phyloP scores from a whole-genome alignment of 2,888 invertebrate species.

The Autographa pulchrina region DNA sequence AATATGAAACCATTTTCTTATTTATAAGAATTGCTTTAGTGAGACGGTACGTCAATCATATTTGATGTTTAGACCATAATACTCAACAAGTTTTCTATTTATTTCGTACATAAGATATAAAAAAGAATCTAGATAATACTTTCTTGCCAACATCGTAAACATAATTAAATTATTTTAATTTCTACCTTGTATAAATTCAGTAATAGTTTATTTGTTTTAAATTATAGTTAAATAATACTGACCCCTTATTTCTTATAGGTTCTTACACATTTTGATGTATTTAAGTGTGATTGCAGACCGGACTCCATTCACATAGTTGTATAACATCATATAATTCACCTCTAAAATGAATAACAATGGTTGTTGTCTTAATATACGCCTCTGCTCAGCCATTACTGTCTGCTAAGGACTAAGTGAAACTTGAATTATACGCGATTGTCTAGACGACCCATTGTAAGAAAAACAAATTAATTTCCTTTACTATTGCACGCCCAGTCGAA shows the following conservation, averaged over 20 bases:
- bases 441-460: conserved; percentile 88
- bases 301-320: background rate
- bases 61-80: background rate
- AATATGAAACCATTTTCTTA: background rate
- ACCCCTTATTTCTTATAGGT: too few relatives aligned
- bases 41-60: background rate
- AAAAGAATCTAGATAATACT: background rate
- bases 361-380: conserved; percentile 73
- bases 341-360: conserved; percentile 69
- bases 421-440: conserved; percentile 87
- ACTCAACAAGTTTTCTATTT: background rate
- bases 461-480: conserved; percentile 87
- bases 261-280: too few relatives aligned
- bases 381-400: conserved; percentile 82
- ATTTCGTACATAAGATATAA: background rate
- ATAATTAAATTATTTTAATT: too few relatives aligned
- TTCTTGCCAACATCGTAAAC: too few relatives aligned
- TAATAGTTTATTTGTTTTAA: too few relatives aligned
- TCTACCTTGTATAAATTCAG: too few relatives aligned
- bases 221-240: too few relatives aligned
- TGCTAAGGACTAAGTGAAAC: conserved; percentile 83
- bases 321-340: conserved; percentile 50
- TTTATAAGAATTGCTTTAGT: conserved; percentile 3
- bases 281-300: too few relatives aligned
- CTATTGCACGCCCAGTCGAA: conserved; percentile 81